Percentiles rank a stretch among this genome's conserved stretches.
Evolutionary conservation across 2,113 vertebrate species (phyloP).

Genomic region (Nycticorax nycticorax): DNA sequence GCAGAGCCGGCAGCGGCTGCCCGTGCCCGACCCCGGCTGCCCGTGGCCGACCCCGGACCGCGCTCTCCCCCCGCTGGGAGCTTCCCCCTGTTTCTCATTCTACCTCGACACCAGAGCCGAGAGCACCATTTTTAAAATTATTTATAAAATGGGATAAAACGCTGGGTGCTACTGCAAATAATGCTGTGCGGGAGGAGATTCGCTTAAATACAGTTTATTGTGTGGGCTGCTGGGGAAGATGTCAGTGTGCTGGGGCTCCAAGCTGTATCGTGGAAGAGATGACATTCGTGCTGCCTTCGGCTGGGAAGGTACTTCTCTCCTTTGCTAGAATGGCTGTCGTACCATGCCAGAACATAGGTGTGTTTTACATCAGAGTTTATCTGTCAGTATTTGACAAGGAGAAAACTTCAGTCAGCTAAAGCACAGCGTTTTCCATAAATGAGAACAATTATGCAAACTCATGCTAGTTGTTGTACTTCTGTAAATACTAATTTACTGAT

Average conservation of each 20-base stretch:
- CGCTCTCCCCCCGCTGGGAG: background rate
- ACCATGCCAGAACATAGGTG: background rate
- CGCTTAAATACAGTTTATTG: no score
- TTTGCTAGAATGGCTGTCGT: background rate
- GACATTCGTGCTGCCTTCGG: background rate
- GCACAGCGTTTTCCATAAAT: background rate
- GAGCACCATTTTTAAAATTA: background rate
- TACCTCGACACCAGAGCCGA: background rate
- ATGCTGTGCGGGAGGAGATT: background rate
- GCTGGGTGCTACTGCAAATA: background rate
- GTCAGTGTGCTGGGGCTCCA: background rate
- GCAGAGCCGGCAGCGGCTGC: background rate
- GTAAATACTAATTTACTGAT: background rate
- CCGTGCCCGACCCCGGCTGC: background rate
- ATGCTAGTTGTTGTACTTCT: background rate
- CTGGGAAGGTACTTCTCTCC: background rate
- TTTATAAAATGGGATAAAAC: background rate
- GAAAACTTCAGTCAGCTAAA: background rate
- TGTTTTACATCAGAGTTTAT: background rate
- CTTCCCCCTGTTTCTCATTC: background rate
- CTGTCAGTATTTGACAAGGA: background rate
- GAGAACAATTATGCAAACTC: background rate
- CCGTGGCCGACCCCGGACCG: no score
- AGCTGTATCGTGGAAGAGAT: fast-evolving
- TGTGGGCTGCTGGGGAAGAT: background rate